phyloP scores from a whole-genome alignment of 1,140 invertebrate species.

The Lasioglossum baleicum region DNA sequence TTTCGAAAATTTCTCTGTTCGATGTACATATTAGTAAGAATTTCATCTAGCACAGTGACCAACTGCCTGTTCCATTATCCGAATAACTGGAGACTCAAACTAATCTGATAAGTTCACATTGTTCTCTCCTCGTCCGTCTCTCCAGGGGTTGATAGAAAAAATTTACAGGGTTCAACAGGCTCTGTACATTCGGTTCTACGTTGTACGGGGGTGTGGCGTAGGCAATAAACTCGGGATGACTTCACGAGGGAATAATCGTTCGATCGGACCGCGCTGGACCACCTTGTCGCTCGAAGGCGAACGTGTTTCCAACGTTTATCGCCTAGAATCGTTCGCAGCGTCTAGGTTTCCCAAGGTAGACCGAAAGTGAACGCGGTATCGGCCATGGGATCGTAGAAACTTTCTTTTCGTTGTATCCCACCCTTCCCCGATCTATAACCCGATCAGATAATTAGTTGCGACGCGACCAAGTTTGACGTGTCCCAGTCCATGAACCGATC shows the following conservation, averaged over 20 bases:
- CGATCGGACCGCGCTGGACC: background rate
- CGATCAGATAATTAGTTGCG: background rate
- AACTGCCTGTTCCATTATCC: too few species aligned
- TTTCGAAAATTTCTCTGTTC: too few species aligned
- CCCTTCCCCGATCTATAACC: background rate
- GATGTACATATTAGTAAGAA: too few species aligned
- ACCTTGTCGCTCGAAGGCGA: slow-evolving; percentile 5
- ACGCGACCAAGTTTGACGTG: too few species aligned
- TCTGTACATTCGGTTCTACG: background rate
- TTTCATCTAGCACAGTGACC: too few species aligned
- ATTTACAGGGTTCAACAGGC: too few species aligned
- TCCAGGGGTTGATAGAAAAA: too few species aligned
- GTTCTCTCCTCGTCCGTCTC: too few species aligned
- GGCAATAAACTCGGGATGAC: background rate
- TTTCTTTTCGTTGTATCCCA: background rate
- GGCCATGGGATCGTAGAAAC: background rate
- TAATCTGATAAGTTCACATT: too few species aligned
- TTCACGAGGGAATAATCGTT: background rate
- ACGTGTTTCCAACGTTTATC: background rate
- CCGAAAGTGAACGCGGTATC: background rate
- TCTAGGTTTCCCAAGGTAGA: background rate
- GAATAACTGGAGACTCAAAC: too few species aligned
- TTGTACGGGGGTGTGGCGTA: background rate
- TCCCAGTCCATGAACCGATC: too few species aligned
- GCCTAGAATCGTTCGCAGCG: background rate